Evolutionary conservation across 2,888 invertebrate genomes (phyloP), one percentile per base, ranked within the genome.

Genomic region (Diploptera punctata): DNA sequence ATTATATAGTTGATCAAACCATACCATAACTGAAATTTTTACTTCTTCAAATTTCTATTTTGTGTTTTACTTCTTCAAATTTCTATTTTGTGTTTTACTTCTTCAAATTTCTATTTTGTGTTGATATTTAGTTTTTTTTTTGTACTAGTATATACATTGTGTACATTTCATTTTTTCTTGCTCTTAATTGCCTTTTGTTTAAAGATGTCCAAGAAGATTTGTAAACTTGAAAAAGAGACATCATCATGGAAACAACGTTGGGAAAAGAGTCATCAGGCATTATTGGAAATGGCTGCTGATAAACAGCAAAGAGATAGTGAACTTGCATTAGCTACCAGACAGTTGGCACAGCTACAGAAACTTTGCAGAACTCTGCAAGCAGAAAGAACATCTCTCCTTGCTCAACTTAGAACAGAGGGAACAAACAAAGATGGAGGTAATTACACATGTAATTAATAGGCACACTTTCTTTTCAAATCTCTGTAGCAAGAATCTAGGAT

Each of bases 141-240:
- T n/a, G n/a, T n/a, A n/a, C n/a, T n/a, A n/a, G n/a, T n/a, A n/a
- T n/a, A n/a, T n/a, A n/a, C n/a, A n/a, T n/a, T n/a, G n/a, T n/a
- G n/a, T n/a, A n/a, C n/a, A n/a, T n/a, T n/a, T n/a, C n/a, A n/a
- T n/a, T n/a, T n/a, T n/a, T n/a, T n/a, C n/a, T n/a, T n/a, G n/a
- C n/a, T n/a, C n/a, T n/a, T n/a, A 60, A 16, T 26, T 29, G 57
- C 61, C 2, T 44, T 31, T 54, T 31, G 67, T 49, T 79, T 80
- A 0, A 82, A 94, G 92, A 96, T 97, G 95, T 91, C 93, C 0
- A 94, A 95, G 82, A 93, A 95, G 80, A 93, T 95, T 33, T 89
- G 91, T 79, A 91, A 91, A 80, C 83, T 97, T 68, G 96, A 98
- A 82, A 93, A 94, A 78, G 97, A 98, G 81, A 90, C 93, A 0